A percentile compares a stretch with the other conserved stretches of the same genome.
Evolutionary conservation across 2,797 vertebrate genomes (phyloP).

Genomic region (Muscicapa comitata): DNA sequence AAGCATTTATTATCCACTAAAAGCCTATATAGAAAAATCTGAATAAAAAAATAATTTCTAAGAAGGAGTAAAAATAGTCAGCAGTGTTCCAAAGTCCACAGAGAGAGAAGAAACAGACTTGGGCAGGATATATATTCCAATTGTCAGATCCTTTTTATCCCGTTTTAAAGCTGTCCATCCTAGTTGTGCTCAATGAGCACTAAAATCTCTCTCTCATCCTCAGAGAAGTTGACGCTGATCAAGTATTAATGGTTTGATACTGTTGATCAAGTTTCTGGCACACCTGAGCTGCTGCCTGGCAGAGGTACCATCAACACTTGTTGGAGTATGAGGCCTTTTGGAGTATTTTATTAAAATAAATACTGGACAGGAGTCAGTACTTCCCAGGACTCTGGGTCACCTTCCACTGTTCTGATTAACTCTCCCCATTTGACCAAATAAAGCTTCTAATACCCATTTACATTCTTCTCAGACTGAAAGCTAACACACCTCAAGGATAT

Average conservation of each 20-base stretch:
- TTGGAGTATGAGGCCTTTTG: background rate
- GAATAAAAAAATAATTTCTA: background rate
- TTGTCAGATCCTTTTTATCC: background rate
- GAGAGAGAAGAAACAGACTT: background rate
- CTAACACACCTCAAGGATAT: background rate
- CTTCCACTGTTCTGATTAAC: background rate
- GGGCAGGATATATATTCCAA: background rate
- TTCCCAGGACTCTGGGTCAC: background rate
- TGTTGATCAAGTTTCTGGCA: background rate
- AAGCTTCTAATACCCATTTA: background rate
- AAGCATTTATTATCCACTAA: background rate
- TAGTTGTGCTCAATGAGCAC: background rate
- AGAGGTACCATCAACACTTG: background rate
- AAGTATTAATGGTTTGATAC: background rate
- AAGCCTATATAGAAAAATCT: background rate
- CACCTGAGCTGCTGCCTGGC: background rate
- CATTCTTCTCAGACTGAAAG: background rate
- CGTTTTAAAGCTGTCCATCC: background rate
- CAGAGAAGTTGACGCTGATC: background rate
- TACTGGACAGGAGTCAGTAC: background rate
- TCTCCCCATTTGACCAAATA: background rate
- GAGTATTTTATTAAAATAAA: background rate
- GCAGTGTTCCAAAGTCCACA: accelerated
- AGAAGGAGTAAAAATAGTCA: background rate
- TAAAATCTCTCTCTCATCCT: background rate